phyloP scores from a whole-genome alignment of 1,140 invertebrate genomes.

The Drosophila micromelanica region DNA sequence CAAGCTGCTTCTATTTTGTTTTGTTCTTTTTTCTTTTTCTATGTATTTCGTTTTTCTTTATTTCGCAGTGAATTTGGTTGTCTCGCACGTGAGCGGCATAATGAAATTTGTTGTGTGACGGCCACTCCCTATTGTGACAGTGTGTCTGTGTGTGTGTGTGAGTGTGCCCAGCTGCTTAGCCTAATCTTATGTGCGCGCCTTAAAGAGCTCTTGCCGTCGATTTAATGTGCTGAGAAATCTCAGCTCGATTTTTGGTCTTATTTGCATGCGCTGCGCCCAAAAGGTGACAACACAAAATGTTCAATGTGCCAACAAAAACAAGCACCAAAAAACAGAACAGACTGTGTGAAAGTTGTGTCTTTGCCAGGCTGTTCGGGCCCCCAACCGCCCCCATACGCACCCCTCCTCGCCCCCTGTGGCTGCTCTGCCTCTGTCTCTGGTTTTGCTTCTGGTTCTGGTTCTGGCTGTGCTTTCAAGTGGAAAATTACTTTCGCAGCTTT shows the following conservation, averaged over 20 bases:
- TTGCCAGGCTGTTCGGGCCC: background rate
- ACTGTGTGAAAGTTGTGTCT: constrained; percentile 33
- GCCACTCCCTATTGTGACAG: constrained; percentile 62
- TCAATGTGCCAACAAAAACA: constrained; percentile 78
- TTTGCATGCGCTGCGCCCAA: constrained; percentile 66
- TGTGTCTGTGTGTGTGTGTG: constrained; percentile 37
- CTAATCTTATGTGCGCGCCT: constrained; percentile 74
- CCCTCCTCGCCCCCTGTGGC: background rate
- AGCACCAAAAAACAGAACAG: constrained; percentile 53
- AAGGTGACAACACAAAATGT: constrained; percentile 81
- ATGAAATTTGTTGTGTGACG: constrained; percentile 63
- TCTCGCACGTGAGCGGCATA: constrained; percentile 83
- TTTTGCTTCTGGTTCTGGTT: constrained; percentile 2
- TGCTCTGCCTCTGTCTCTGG: constrained; percentile 5
- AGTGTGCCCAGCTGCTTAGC: constrained; percentile 77
- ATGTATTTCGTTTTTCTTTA: constrained; percentile 67
- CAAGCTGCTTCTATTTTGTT: constrained; percentile 11
- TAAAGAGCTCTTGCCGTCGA: constrained; percentile 70
- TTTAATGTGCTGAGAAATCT: constrained; percentile 77
- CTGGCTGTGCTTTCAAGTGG: constrained; percentile 78
- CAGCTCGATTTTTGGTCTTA: constrained; percentile 60
- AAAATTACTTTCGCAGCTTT: constrained; percentile 84
- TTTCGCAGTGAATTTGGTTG: constrained; percentile 83
- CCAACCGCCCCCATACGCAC: no score
- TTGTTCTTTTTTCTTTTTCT: constrained; percentile 31